Evolutionary conservation across 2,113 vertebrate species (phyloP), one percentile per base, ranked within the genome.

Genomic region (Pseudorasbora parva): DNA sequence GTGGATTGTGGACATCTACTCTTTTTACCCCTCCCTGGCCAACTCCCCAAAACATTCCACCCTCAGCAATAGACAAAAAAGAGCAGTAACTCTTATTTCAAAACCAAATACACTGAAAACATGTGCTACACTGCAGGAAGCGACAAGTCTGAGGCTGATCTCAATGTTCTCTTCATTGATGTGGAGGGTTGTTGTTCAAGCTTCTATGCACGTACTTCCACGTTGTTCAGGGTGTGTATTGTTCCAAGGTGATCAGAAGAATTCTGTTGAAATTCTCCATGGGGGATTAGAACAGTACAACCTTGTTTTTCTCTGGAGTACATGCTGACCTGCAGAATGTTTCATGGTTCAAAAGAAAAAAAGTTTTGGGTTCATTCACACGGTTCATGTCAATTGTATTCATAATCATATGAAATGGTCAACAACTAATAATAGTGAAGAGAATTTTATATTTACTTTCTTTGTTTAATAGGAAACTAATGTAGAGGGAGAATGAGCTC

Each of bases 211-310:
- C 6, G 17, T 79, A 23, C 49, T 82, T 11, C 23, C 30, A 41
- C 19, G 43, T 51, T 25, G 43, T 54, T 37, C 8, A 11, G 15
- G 60, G 33, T 33, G 78, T 74, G 15, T 75, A 62, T 73, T 86
- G 25, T 84, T 76, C 78, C 62, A 30, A 76, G 23, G 51, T 71
- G 49, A 45, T 47, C 56, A 45, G 27, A 68, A 47, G 41, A 57
- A 60, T 82, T 85, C 30, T 1, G 23, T 41, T 81, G 64, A 69
- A 75, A 21, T 49, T 75, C 81, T 76, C 66, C 54, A 57, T 41
- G 68, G 81, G 87, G 78, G 72, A 33, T 66, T 84, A 66, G 47
- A 8, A 71, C 5, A 6, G 69, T 14, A 49, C 68, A 14, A 19
- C 21, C 79, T 37, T 71, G 66, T 72, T 30, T 23, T 78, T 45